These are phyloP conservation scores for Mellilla xanthometata DNA, from an alignment of 2,888 invertebrate genomes.

Conservation along the genomic window DNA sequence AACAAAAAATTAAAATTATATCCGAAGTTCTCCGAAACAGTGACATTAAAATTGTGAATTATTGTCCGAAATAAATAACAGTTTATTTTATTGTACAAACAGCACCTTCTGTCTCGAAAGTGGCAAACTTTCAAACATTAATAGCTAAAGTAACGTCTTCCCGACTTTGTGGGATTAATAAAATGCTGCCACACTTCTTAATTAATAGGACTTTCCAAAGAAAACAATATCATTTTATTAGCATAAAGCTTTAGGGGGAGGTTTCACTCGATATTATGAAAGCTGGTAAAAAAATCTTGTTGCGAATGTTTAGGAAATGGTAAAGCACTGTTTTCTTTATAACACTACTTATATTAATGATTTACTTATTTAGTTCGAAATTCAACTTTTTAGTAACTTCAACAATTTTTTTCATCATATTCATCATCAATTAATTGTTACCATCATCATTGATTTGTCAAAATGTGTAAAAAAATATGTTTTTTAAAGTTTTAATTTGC, in stretches of 20 bases:
- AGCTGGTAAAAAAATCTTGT: too few relatives aligned
- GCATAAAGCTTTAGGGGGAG: slow-evolving; percentile 55
- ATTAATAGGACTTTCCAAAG: slow-evolving; percentile 81
- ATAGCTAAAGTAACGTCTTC: slow-evolving; percentile 62
- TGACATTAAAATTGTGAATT: slow-evolving; percentile 63
- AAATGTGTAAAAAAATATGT: too few relatives aligned
- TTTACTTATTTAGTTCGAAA: too few relatives aligned
- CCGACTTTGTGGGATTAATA: slow-evolving; percentile 73
- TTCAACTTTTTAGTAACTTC: too few relatives aligned
- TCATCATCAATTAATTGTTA: too few relatives aligned
- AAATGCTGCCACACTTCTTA: slow-evolving; percentile 78
- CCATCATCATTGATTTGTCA: too few relatives aligned
- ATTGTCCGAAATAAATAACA: slow-evolving; percentile 69
- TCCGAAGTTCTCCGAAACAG: slow-evolving; percentile 46
- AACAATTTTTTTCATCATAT: too few relatives aligned
- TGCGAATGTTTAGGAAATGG: too few relatives aligned
- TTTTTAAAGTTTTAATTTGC: too few relatives aligned
- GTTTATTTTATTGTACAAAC: slow-evolving; percentile 62
- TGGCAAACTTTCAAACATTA: slow-evolving; percentile 71
- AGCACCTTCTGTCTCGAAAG: slow-evolving; percentile 71
- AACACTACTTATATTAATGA: too few relatives aligned
- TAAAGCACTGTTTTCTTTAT: too few relatives aligned
- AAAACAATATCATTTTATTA: slow-evolving; percentile 82
- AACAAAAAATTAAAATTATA: slow-evolving; percentile 48
- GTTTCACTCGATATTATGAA: slow-evolving; percentile 34